These are phyloP conservation scores for Athene cunicularia DNA, from an alignment of 2,113 vertebrate species.

Conservation along the genomic window DNA sequence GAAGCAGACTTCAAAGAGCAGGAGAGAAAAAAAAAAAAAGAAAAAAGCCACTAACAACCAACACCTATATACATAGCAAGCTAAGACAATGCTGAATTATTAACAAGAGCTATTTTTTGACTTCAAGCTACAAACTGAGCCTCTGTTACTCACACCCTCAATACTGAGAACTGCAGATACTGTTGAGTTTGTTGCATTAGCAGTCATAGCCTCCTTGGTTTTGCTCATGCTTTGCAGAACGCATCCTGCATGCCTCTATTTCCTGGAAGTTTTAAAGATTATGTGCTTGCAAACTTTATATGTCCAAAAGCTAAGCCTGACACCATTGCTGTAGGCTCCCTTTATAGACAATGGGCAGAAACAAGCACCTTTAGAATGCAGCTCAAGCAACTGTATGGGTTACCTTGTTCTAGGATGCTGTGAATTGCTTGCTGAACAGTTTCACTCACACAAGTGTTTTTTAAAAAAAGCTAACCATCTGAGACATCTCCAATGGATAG, in stretches of 20 bases:
- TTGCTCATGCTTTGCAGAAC: not conserved
- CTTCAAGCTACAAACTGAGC: not conserved
- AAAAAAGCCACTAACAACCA: not conserved
- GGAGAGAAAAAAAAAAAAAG: no score
- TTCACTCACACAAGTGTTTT: not conserved
- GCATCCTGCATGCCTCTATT: not conserved
- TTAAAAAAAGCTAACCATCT: not conserved
- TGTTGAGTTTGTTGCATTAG: not conserved
- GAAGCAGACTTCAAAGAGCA: not conserved
- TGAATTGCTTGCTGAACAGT: not conserved
- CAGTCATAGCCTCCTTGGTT: not conserved
- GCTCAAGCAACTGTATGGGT: not conserved
- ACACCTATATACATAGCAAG: not conserved
- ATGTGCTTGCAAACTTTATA: not conserved
- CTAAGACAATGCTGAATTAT: slow-evolving; percentile 7
- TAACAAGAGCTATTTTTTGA: not conserved
- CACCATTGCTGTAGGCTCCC: not conserved
- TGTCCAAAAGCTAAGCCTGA: not conserved
- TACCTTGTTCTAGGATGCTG: not conserved
- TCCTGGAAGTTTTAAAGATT: not conserved
- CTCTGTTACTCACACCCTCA: not conserved
- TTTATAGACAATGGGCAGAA: not conserved
- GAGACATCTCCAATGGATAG: not conserved
- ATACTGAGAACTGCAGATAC: not conserved
- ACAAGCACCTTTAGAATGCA: not conserved